Conservation (phyloP, 2,888 invertebrate genomes). For the Cenopis cana region DNA sequence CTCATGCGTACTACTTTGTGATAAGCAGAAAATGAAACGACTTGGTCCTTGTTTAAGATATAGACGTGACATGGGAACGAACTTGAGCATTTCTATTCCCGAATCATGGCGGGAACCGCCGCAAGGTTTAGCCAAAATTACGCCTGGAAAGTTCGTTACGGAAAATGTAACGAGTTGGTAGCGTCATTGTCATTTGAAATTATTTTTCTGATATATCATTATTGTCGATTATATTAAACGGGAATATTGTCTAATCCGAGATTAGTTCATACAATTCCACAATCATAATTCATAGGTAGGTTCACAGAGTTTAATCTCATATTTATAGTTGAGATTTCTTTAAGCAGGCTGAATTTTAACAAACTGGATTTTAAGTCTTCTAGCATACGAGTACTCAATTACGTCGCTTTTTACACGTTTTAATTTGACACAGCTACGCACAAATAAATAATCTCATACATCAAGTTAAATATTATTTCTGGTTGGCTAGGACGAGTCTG, state of each 20-base stretch:
- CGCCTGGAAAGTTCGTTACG: conserved; percentile 6
- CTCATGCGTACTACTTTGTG: conserved; percentile 11
- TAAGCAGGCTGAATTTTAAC: not conserved
- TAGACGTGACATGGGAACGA: not conserved
- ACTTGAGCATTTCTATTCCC: conserved; percentile 3
- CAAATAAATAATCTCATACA: too few species aligned
- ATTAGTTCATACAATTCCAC: not conserved
- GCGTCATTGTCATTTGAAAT: not conserved
- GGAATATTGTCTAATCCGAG: too few species aligned
- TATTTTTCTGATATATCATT: too few species aligned
- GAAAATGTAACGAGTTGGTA: not conserved
- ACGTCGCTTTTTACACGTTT: too few species aligned
- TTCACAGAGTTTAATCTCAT: not conserved
- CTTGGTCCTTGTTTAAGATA: conserved; percentile 26
- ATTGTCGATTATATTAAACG: too few species aligned
- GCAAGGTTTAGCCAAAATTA: not conserved
- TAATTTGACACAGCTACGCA: too few species aligned
- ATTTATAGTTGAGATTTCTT: not conserved
- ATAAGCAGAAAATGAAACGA: not conserved
- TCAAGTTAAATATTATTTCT: too few species aligned
- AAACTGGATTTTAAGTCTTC: too few species aligned
- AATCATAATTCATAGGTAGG: too few species aligned
- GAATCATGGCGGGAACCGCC: conserved; percentile 2
- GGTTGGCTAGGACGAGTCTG: too few species aligned
- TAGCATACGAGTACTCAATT: too few species aligned